Base-by-base conservation (phyloP, 1,140 invertebrate species). In the Drosophila repletoides region DNA sequence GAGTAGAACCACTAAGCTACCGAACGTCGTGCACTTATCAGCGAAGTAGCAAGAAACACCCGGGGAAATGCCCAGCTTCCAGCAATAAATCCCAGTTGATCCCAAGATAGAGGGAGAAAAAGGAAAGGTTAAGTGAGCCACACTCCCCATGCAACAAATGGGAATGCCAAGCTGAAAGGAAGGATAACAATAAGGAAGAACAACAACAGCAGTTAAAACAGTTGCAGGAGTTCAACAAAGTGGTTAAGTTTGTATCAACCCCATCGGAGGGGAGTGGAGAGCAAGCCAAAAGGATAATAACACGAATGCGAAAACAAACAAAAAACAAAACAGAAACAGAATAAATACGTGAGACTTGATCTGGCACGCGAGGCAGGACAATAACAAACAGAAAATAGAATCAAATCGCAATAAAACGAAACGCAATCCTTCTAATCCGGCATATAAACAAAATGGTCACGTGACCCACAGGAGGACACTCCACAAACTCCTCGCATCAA, bases 201-300 rank as follows among this genome's bases (percentile, higher is more conserved):
- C 19, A 55, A 24, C 15, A 36, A 43, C 26, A 55, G 26, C 22
- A 21, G 52, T 24, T 55, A 29, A 40, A 43, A 31, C 15, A 41
- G 51, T 19, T n/a, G 46, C 31, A 33, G 43, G 28, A 55, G 38
- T 38, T 55, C 71, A 71, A 34, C 53, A 59, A 73, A 86, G 80
- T 84, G 79, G 52, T 71, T 86, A 86, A 86, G 80, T 86, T 84
- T 75, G 75, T 80, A 74, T 72, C 76, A 80, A 80, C 55, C 75
- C 74, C 52, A 15, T 14, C 19, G 34, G 31, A 21, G 2, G 5
- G 28, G 40, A 2, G 0, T 10, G 5, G 31, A 45, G 40, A 69
- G 43, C 46, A 28, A 53, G 33, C 22, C 38, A 56, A 76, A 58
- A 40, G 60, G 74, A 83, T 74, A 84, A 79, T 83, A 83, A 77